Evolutionary conservation across 2,888 invertebrate species (phyloP).

Genomic region (Heterodera filipjevi): DNA sequence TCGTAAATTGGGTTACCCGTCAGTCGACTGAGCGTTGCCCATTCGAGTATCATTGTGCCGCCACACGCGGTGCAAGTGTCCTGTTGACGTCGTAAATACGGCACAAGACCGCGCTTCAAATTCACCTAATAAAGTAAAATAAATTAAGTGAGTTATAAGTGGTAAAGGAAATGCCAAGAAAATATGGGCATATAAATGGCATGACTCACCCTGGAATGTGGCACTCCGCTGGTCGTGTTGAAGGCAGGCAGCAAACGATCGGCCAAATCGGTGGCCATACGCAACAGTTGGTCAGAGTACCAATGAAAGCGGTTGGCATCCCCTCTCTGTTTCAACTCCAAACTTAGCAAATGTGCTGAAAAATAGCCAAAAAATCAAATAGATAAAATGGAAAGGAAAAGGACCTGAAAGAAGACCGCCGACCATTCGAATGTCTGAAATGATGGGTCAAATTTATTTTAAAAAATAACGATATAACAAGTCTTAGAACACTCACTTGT

Average conservation of each 20-base stretch:
- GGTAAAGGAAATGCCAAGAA: background rate
- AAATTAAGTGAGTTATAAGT: background rate
- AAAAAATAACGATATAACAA: conserved; percentile 68
- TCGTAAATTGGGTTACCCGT: conserved; percentile 88
- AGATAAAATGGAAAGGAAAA: background rate
- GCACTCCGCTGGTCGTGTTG: conserved; percentile 94
- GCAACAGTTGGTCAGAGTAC: conserved; percentile 71
- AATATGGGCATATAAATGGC: background rate
- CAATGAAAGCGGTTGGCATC: conserved; percentile 65
- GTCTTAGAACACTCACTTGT: conserved; percentile 92
- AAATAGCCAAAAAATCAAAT: background rate
- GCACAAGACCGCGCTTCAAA: conserved; percentile 63
- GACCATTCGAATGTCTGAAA: conserved; percentile 95
- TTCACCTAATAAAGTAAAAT: conserved; percentile 50
- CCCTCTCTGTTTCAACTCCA: conserved; percentile 78
- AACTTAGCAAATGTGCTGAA: conserved; percentile 82
- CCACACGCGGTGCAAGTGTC: conserved; percentile 82
- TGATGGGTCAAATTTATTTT: conserved; percentile 71
- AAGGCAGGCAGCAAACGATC: conserved; percentile 92
- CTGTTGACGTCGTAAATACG: conserved; percentile 54
- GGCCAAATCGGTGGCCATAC: conserved; percentile 88
- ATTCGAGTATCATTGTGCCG: conserved; percentile 94
- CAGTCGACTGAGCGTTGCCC: conserved; percentile 90
- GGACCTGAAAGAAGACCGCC: conserved; percentile 74
- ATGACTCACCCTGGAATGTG: conserved; percentile 81